Evolutionary conservation across 2,113 vertebrate genomes (phyloP).

Genomic region (Ornithorhynchus anatinus): DNA sequence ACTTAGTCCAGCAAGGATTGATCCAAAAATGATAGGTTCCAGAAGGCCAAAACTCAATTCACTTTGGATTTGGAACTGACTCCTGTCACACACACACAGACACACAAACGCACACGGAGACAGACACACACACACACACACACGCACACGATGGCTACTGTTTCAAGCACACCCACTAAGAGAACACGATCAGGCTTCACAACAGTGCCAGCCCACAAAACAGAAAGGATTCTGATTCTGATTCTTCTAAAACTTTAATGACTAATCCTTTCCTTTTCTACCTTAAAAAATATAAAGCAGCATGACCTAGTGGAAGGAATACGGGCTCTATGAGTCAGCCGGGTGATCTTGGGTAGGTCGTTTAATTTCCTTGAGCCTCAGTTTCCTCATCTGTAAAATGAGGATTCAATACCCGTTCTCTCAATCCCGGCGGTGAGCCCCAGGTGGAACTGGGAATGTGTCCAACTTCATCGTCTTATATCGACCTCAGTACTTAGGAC

Average conservation of each 20-base stretch:
- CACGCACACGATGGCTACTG: slow-evolving; percentile 31
- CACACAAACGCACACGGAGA: too few relatives aligned
- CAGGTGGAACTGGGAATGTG: too few relatives aligned
- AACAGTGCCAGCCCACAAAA: slow-evolving; percentile 56
- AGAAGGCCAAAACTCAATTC: slow-evolving; percentile 48
- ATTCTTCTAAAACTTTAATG: slow-evolving; percentile 81
- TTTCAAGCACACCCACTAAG: slow-evolving; percentile 51
- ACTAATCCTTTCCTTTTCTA: slow-evolving; percentile 69
- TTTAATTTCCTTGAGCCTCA: too few relatives aligned
- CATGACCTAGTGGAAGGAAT: too few relatives aligned
- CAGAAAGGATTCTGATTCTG: slow-evolving; percentile 72
- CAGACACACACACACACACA: background rate
- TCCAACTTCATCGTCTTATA: too few relatives aligned
- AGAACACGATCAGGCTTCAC: slow-evolving; percentile 50
- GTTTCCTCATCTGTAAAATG: too few relatives aligned
- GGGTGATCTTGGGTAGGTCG: too few relatives aligned
- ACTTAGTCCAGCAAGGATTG: slow-evolving; percentile 36
- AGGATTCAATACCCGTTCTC: too few relatives aligned
- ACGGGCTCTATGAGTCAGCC: too few relatives aligned
- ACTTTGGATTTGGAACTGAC: slow-evolving; percentile 55
- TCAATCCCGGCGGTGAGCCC: too few relatives aligned
- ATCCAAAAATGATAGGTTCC: slow-evolving; percentile 48
- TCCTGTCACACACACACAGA: slow-evolving; percentile 47
- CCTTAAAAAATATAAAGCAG: slow-evolving; percentile 82
- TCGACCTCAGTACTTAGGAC: too few relatives aligned